Conservation (phyloP, 2,888 invertebrate genomes). For the Drosophila rubida region DNA sequence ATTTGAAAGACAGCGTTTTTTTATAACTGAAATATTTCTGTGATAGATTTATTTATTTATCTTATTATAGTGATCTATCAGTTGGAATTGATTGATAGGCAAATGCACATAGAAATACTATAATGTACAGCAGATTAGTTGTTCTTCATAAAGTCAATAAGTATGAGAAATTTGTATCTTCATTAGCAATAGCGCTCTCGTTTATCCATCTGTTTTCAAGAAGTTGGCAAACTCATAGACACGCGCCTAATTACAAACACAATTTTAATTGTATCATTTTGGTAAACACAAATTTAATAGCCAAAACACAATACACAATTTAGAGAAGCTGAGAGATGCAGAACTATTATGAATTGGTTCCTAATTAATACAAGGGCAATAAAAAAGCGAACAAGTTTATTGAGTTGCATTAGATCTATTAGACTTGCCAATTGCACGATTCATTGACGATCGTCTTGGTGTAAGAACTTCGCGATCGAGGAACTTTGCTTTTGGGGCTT, state of each 20-base stretch:
- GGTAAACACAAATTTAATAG: neutral
- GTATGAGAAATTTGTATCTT: neutral
- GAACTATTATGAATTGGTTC: neutral
- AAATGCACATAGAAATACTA: too few species aligned
- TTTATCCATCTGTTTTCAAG: neutral
- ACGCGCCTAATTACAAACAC: neutral
- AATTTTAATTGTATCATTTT: neutral
- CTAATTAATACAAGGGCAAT: neutral
- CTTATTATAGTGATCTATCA: too few species aligned
- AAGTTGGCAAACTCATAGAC: neutral
- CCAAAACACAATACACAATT: neutral
- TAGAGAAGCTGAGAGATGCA: neutral
- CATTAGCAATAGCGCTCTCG: neutral
- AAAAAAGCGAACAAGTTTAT: too few species aligned
- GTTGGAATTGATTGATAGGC: too few species aligned
- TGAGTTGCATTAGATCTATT: neutral
- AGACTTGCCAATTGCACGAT: neutral
- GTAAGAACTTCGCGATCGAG: neutral
- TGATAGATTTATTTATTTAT: too few species aligned
- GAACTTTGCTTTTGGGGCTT: slow-evolving; percentile 3
- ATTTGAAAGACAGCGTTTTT: too few species aligned
- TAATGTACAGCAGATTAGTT: too few species aligned
- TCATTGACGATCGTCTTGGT: neutral
- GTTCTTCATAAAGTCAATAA: too few species aligned
- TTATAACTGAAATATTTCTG: too few species aligned